Conservation (phyloP, 2,797 vertebrate genomes). For the Spinus olivaceus region DNA sequence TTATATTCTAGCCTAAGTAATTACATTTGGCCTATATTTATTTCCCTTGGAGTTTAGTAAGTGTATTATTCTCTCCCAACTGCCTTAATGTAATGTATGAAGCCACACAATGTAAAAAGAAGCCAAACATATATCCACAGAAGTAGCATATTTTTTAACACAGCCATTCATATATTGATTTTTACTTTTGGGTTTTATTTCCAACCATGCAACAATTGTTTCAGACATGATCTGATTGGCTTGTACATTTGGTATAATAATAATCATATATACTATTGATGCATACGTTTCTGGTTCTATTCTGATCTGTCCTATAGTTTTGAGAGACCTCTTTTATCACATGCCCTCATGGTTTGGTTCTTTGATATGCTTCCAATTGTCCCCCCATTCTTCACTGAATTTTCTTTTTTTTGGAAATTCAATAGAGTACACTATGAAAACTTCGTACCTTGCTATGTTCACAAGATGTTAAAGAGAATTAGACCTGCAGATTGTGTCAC, state of each 20-base stretch:
- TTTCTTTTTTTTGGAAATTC: background rate
- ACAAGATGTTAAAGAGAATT: background rate
- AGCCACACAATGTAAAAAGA: background rate
- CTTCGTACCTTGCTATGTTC: background rate
- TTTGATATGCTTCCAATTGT: background rate
- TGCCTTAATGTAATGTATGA: background rate
- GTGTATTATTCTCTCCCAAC: background rate
- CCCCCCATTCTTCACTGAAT: background rate
- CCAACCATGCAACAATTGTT: background rate
- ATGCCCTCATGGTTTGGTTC: background rate
- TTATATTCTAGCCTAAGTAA: background rate
- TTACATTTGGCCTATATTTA: background rate
- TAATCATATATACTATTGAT: background rate
- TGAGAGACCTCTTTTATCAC: background rate
- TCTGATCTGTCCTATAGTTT: background rate
- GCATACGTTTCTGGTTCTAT: background rate
- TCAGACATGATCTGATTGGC: background rate
- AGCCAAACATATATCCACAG: background rate
- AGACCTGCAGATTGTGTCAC: background rate
- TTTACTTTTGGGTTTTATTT: background rate
- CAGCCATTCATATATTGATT: background rate
- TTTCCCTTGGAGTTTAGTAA: background rate
- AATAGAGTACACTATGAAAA: background rate
- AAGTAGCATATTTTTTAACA: background rate
- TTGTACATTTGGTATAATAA: background rate